Conservation (phyloP, 2,113 vertebrate species). For the Pteropus alecto region DNA sequence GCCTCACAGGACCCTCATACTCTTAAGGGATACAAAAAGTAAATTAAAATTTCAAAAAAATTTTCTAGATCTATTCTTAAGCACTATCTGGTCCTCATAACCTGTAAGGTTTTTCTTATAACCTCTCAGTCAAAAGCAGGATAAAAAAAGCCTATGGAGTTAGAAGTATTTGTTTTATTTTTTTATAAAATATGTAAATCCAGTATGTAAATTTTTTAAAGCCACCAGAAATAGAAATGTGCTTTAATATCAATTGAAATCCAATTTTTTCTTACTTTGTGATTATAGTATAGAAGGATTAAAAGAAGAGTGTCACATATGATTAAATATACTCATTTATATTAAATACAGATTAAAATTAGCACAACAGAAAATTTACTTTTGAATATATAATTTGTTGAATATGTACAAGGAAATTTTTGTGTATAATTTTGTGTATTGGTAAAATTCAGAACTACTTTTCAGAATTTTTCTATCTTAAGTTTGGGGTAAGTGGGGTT, state of each 20-base stretch:
- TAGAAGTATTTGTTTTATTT: conserved; percentile 3
- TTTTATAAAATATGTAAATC: neutral
- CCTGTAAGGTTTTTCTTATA: neutral
- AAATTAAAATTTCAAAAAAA: neutral
- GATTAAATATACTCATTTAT: conserved; percentile 32
- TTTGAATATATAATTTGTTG: conserved; percentile 46
- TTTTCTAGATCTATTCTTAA: neutral
- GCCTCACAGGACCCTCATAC: neutral
- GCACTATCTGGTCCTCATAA: neutral
- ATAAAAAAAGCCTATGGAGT: neutral
- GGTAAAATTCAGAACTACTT: conserved; percentile 53
- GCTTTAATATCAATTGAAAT: conserved; percentile 30
- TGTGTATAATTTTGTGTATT: conserved; percentile 50
- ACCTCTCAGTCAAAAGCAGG: neutral
- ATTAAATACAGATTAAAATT: conserved; percentile 30
- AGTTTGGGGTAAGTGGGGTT: neutral
- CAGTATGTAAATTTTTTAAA: conserved; percentile 22
- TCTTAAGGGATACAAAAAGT: conserved; percentile 3
- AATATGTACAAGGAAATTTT: conserved; percentile 34
- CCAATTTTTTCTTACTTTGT: neutral
- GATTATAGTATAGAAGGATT: neutral
- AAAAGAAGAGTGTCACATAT: neutral
- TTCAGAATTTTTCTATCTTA: conserved; percentile 47
- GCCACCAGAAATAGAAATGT: conserved; percentile 7
- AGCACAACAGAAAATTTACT: conserved; percentile 40